Conservation (phyloP, 2,888 invertebrate species). For the Troides helena region DNA sequence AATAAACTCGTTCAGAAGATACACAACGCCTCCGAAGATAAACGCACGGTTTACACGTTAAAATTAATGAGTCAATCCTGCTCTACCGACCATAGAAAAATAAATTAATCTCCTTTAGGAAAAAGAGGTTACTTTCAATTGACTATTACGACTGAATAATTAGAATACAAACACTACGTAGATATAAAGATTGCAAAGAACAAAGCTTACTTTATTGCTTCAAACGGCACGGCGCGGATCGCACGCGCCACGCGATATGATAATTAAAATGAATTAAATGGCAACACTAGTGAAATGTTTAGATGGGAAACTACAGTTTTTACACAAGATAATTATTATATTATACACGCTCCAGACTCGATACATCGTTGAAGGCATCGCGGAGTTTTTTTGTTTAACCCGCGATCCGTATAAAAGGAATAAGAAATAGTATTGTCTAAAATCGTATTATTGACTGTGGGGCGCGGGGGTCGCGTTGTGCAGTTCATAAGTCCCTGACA, state of each 20-base stretch:
- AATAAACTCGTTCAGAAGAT: slow-evolving; percentile 44
- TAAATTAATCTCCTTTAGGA: slow-evolving; percentile 48
- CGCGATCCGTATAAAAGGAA: slow-evolving; percentile 16
- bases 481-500: slow-evolving; percentile 82
- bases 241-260: slow-evolving; percentile 14
- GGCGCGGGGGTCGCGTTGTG: slow-evolving; percentile 42
- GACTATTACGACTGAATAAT: slow-evolving; percentile 25
- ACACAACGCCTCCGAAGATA: slow-evolving; percentile 26
- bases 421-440: slow-evolving; percentile 30
- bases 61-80: slow-evolving; percentile 34
- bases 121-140: slow-evolving; percentile 32
- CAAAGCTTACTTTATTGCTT: slow-evolving; percentile 22
- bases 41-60: slow-evolving; percentile 26
- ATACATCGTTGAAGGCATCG: slow-evolving; percentile 7
- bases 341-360: slow-evolving; percentile 15
- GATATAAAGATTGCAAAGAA: slow-evolving; percentile 24
- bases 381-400: slow-evolving; percentile 3
- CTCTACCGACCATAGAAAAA: slow-evolving; percentile 41
- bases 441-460: slow-evolving; percentile 43
- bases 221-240: neutral
- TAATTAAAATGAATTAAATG: slow-evolving; percentile 15
- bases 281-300: slow-evolving; percentile 4
- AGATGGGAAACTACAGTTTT: slow-evolving; percentile 15
- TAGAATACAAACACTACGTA: slow-evolving; percentile 30
- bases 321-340: slow-evolving; percentile 6